These are phyloP conservation scores for Phylloscopus trochilus DNA, from an alignment of 2,113 vertebrate genomes.

Conservation along the genomic window DNA sequence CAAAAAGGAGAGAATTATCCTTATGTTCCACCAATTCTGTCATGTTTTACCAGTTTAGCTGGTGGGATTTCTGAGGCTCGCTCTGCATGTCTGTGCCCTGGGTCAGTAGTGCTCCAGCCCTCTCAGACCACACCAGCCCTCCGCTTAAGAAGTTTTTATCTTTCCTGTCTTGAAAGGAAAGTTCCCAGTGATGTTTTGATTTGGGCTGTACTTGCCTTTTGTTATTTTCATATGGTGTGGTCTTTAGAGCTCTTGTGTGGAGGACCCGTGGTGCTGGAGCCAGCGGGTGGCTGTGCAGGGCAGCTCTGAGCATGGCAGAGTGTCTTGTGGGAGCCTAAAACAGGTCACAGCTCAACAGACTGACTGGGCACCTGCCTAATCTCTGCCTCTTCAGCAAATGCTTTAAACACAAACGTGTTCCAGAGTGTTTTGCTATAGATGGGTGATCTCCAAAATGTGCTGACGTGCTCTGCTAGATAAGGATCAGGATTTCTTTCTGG, in stretches of 20 bases:
- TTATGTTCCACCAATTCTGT: not conserved
- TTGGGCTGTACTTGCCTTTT: not conserved
- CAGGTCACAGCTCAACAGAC: not conserved
- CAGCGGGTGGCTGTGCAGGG: not conserved
- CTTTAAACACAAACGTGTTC: not conserved
- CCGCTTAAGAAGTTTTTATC: not conserved
- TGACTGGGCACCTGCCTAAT: not conserved
- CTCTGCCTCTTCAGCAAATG: not conserved
- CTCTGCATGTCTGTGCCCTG: not conserved
- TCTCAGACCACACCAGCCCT: not conserved
- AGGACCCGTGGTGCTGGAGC: rapidly evolving
- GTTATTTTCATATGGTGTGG: not conserved
- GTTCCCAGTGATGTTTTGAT: not conserved
- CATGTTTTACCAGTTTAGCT: not conserved
- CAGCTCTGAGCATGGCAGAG: not conserved
- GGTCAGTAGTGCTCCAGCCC: not conserved
- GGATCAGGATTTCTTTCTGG: not conserved
- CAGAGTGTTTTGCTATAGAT: not conserved
- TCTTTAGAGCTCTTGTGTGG: not conserved
- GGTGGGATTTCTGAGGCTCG: not conserved
- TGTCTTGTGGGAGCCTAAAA: not conserved
- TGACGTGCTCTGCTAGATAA: not conserved
- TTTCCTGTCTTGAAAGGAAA: not conserved
- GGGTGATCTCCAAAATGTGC: constrained; percentile 15
- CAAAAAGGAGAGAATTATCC: not conserved